These are phyloP conservation scores for Caenorhabditis afra DNA, from an alignment of 2,888 invertebrate genomes.

Conservation along the genomic window DNA sequence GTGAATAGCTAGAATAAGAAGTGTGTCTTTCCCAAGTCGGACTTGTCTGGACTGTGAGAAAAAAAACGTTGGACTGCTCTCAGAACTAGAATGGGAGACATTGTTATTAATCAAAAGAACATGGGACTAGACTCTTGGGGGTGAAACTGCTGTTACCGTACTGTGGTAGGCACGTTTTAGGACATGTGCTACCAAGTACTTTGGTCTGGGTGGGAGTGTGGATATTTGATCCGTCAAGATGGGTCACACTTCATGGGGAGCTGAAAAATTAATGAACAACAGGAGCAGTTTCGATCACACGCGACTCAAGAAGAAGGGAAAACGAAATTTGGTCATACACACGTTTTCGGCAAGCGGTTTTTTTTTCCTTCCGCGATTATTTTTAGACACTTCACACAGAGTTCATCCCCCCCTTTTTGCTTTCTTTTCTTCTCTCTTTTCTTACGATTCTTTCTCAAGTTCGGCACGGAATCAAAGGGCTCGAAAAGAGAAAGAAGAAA, in stretches of 20 bases:
- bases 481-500: conserved; percentile 13
- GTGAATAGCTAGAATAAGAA: background rate
- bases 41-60: background rate
- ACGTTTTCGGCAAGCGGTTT: background rate
- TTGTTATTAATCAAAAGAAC: too few relatives aligned
- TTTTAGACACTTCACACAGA: conserved; percentile 25
- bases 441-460: conserved; percentile 12
- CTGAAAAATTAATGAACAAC: conserved; percentile 7
- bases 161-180: too few relatives aligned
- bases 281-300: conserved; percentile 1
- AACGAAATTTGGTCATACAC: too few relatives aligned
- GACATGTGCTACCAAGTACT: too few relatives aligned
- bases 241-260: too few relatives aligned
- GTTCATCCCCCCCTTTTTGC: background rate
- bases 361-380: conserved; percentile 31
- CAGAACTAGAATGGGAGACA: too few relatives aligned
- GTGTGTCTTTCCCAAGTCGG: too few relatives aligned
- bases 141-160: too few relatives aligned
- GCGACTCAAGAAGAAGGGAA: background rate
- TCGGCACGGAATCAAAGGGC: conserved; percentile 27
- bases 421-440: conserved; percentile 1
- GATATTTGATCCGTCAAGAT: background rate
- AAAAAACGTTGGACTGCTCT: background rate
- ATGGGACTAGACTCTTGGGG: too few relatives aligned
- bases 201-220: conserved; percentile 1